Evolutionary conservation across 2,797 vertebrate genomes (phyloP), one percentile per base, ranked within the genome.

Genomic region (Sandelia bainsii): DNA sequence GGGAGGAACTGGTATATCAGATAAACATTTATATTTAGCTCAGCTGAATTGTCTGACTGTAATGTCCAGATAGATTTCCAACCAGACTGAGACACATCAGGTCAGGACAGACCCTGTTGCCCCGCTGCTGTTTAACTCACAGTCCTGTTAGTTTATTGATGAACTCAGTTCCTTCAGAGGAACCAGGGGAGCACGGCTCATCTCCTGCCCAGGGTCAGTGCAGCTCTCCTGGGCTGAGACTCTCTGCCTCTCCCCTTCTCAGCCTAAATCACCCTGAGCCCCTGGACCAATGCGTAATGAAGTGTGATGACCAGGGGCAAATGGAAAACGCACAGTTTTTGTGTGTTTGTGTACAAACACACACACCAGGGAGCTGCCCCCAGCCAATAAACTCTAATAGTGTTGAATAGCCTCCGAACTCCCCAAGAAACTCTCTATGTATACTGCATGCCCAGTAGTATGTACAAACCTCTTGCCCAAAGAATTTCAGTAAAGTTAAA

Each of bases 191-290:
- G 45, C 80, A 62, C n/a, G 46, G 87, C 87, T 87, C 85, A 85
- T 87, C 85, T 78, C 53, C 80, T 82, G 82, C 85, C 81, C 84
- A 72, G 76, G 79, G 81, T 79, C 87, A 62, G 75, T 61, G 81
- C 80, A 8, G 68, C 79, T 80, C 85, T 82, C 76, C 69, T 83
- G 86, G 85, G 89, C 74, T 0, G 1, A 45, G 56, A 68, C 73
- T 51, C 53, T 13, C 44, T 67, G 9, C 62, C 62, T 64, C 60
- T 39, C 44, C 69, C 72, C 64, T 57, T 63, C 60, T 37, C 48
- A 66, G 69, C 46, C 4, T 62, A 5, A 67, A 52, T 34, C 39
- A 44, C 34, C 50, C 0, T 3, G 10, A 22, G 17, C 56, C 42
- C 69, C 44, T 1, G 14, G 27, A 67, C 63, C 72, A 50, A 50